Percentiles rank a stretch among this genome's conserved stretches.
Evolutionary conservation across 2,888 invertebrate species (phyloP).

Genomic region (Melipona beecheii): DNA sequence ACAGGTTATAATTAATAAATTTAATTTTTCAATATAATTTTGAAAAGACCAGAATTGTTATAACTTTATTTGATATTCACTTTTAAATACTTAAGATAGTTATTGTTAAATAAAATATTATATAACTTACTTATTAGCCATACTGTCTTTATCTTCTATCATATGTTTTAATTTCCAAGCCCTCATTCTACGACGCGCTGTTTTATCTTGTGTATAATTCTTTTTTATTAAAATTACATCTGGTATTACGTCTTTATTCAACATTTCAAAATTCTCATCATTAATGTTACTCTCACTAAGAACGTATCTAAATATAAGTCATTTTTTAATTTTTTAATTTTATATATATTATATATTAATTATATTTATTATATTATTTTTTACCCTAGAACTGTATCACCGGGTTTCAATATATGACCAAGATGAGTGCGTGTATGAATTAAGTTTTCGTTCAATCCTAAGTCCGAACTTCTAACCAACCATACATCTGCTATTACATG

Average conservation of each 20-base stretch:
- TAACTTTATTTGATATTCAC: not conserved
- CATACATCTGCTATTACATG: constrained; percentile 97
- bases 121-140: constrained; percentile 86
- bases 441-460: constrained; percentile 92
- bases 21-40: not conserved
- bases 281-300: constrained; percentile 96
- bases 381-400: constrained; percentile 97
- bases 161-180: constrained; percentile 97
- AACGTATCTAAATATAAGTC: constrained; percentile 89
- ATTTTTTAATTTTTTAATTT: not conserved
- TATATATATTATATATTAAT: not conserved
- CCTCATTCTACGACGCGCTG: constrained; percentile 89
- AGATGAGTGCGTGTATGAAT: constrained; percentile 96
- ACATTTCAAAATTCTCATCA: constrained; percentile 93
- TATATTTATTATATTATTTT: constrained; percentile 50
- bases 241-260: constrained; percentile 89
- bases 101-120: constrained; percentile 3
- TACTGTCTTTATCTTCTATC: constrained; percentile 87
- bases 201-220: constrained; percentile 89
- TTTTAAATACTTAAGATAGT: not conserved
- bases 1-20: constrained; percentile 7
- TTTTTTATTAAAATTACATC: constrained; percentile 98
- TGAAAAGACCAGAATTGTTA: not conserved
- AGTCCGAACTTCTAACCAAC: constrained; percentile 94
- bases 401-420: constrained; percentile 95